Percentiles rank a stretch among this genome's conserved stretches.
Conservation (phyloP, 1,140 invertebrate genomes). For the Bemisia tabaci region DNA sequence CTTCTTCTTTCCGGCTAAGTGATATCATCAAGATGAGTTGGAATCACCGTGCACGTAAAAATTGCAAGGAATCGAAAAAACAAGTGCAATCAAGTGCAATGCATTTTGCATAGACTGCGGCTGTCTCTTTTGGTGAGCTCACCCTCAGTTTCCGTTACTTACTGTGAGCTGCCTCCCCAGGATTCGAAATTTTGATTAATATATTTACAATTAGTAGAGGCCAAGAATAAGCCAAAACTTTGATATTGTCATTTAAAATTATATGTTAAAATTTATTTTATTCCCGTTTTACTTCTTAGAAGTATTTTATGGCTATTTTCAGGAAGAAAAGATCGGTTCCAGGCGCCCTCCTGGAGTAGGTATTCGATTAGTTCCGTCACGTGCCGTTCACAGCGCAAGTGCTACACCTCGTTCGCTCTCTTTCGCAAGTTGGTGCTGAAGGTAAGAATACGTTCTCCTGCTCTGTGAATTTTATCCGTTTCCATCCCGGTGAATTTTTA, state of each 20-base stretch:
- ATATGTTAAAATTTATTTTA: neutral
- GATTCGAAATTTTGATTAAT: neutral
- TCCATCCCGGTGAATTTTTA: neutral
- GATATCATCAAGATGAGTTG: too few relatives aligned
- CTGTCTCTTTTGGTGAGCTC: neutral
- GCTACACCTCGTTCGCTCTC: neutral
- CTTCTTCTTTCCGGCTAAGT: too few relatives aligned
- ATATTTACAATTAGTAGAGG: neutral
- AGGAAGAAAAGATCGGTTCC: too few relatives aligned
- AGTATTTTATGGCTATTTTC: too few relatives aligned
- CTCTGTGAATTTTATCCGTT: neutral
- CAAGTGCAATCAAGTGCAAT: too few relatives aligned
- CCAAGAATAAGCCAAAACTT: neutral
- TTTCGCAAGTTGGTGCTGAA: neutral
- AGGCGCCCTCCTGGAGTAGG: neutral
- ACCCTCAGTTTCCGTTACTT: neutral
- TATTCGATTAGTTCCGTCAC: neutral
- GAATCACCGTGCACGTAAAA: too few relatives aligned
- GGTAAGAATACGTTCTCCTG: neutral
- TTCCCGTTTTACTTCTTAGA: too few relatives aligned
- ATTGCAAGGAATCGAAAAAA: too few relatives aligned
- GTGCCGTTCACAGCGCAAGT: neutral
- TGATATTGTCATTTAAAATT: neutral
- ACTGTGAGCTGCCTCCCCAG: neutral
- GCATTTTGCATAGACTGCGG: too few relatives aligned